These are phyloP conservation scores for Orthosia incerta DNA, from an alignment of 2,888 invertebrate genomes.

Conservation along the genomic window DNA sequence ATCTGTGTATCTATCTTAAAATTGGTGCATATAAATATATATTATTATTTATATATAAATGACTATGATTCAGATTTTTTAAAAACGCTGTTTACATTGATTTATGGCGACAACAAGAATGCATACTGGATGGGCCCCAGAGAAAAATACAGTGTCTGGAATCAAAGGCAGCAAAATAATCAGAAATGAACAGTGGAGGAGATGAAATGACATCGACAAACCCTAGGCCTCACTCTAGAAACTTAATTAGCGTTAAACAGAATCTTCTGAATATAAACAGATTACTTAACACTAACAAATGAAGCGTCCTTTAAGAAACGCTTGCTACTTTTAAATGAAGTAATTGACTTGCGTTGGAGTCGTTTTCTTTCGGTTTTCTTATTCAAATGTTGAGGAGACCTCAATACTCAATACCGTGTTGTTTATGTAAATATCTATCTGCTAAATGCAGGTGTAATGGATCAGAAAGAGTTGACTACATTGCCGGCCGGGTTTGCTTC, in stretches of 20 bases:
- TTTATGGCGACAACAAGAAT: no score
- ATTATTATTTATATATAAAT: no score
- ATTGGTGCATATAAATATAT: no score
- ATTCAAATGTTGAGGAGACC: conserved; percentile 8
- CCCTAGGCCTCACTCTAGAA: background rate
- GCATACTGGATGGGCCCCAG: no score
- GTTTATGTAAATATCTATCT: no score
- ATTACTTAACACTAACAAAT: background rate
- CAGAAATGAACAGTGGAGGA: no score
- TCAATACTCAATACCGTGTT: background rate
- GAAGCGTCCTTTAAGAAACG: background rate
- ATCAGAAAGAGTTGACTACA: conserved; percentile 35
- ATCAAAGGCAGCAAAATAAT: no score
- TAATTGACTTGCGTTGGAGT: conserved; percentile 18
- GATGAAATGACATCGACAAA: no score
- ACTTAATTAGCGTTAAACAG: background rate
- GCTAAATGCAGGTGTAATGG: conserved; percentile 20
- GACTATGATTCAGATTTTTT: no score
- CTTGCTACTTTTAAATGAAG: conserved; percentile 35
- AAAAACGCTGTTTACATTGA: no score
- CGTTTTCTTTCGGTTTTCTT: conserved; percentile 24
- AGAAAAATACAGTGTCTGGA: no score
- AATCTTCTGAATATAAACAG: background rate
- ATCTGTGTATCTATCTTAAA: no score
- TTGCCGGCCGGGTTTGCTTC: conserved; percentile 25